Base-by-base conservation (phyloP, 2,113 vertebrate species). In the Ptychochromis oligacanthus region DNA sequence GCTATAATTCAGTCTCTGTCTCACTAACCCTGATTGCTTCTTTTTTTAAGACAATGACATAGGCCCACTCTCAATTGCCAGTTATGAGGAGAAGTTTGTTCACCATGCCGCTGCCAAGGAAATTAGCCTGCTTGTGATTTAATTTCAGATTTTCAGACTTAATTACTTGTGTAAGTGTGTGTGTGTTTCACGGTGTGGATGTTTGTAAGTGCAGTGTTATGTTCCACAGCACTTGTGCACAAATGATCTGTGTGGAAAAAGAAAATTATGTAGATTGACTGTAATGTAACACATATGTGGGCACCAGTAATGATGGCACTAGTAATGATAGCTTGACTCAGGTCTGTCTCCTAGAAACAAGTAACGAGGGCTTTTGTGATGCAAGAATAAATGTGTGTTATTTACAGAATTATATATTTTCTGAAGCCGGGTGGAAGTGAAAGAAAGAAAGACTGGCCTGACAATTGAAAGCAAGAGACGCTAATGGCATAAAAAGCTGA, bases 41-140 rank as follows among this genome's bases (percentile, higher is more conserved):
- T 89, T 87, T 77, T 88, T 77, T 58, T 26, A 75, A 92, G 83
- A 92, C 93, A 92, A 91, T 85, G 78, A 89, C 75, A 77, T 76
- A 57, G 54, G 46, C 81, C 87, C 84, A n/a, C 75, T 70, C 77
- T 77, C 85, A 93, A 75, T 52, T 65, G 54, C 2, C 61, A 60
- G 67, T 84, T 80, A 89, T 62, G 62, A 85, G 60, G 38, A 77
- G 62, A 83, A 65, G 85, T 81, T 65, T 74, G 82, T 61, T 86
- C 85, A 31, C 26, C 20, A 26, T 85, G 80, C 74, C 70, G 82
- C 80, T 55, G 36, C 46, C 59, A 77, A 79, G 87, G 84, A 90
- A 92, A 93, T 91, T 78, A 91, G 77, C 54, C 24, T 36, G 31
- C 84, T 89, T 89, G 77, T 90, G 94, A 94, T 92, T 93, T 92